Conservation (phyloP, 1,140 invertebrate genomes). For the Venustaconcha ellipsiformis region DNA sequence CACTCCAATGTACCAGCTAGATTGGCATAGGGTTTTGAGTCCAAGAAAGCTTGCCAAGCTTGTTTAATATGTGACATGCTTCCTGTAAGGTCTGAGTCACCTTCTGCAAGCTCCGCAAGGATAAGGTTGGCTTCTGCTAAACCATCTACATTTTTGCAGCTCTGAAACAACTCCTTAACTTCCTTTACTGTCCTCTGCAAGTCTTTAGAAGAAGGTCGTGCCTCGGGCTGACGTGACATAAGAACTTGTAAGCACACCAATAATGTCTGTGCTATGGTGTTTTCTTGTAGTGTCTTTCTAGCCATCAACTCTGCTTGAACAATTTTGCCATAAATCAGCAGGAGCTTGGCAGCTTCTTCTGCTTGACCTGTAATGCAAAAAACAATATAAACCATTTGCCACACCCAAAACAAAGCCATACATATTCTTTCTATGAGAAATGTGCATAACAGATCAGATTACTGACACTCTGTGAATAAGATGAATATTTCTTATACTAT, state of each 20-base stretch:
- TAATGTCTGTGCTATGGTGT: constrained; percentile 25
- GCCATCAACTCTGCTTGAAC: constrained; percentile 38
- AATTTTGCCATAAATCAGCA: constrained; percentile 30
- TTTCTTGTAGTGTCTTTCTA: constrained; percentile 22
- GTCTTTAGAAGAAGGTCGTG: background rate
- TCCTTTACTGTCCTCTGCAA: constrained; percentile 3
- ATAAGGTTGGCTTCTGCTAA: constrained; percentile 28
- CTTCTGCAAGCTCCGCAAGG: constrained; percentile 22
- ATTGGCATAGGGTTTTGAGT: constrained; percentile 18
- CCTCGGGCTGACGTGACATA: background rate
- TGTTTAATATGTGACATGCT: constrained; percentile 15
- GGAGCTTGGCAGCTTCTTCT: constrained; percentile 36
- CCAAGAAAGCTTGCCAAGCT: constrained; percentile 29
- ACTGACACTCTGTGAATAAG: too few relatives aligned
- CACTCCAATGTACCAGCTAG: constrained; percentile 33
- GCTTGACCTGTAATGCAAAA: constrained; percentile 23
- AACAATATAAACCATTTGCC: too few relatives aligned
- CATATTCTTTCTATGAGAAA: too few relatives aligned
- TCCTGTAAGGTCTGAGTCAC: background rate
- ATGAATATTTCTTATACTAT: too few relatives aligned
- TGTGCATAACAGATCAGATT: too few relatives aligned
- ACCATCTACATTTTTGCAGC: constrained; percentile 13
- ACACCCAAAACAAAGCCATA: too few relatives aligned
- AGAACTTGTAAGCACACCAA: background rate
- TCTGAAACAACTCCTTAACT: constrained; percentile 1